These are phyloP conservation scores for Doryteuthis pealeii DNA, from an alignment of 1,140 invertebrate species.

Conservation along the genomic window DNA sequence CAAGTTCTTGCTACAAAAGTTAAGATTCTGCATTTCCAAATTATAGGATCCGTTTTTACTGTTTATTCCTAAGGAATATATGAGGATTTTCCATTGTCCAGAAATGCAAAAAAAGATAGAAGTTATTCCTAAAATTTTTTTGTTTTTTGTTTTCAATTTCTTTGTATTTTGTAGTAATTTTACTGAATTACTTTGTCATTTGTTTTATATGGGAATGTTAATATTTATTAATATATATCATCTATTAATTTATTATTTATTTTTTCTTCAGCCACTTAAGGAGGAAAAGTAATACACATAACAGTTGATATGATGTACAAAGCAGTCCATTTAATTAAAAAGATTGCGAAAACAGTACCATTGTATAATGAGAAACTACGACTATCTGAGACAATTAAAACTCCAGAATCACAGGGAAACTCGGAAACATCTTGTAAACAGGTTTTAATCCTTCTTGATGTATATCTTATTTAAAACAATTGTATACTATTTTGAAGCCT, in stretches of 20 bases:
- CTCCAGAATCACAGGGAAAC: slow-evolving; percentile 13
- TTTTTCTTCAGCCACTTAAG: slow-evolving; percentile 49
- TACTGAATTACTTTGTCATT: neutral
- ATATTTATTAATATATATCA: too few relatives aligned
- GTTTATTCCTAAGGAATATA: slow-evolving; percentile 83
- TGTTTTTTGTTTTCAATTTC: too few relatives aligned
- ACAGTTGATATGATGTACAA: slow-evolving; percentile 81
- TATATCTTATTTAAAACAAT: neutral
- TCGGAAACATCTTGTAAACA: neutral
- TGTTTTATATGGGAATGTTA: neutral
- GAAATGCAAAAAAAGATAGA: slow-evolving; percentile 74
- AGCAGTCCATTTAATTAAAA: slow-evolving; percentile 76
- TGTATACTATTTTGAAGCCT: too few relatives aligned
- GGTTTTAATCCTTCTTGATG: neutral
- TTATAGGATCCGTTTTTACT: too few relatives aligned
- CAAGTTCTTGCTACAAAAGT: slow-evolving; percentile 74
- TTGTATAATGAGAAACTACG: neutral
- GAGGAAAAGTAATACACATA: slow-evolving; percentile 79
- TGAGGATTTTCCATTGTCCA: slow-evolving; percentile 70
- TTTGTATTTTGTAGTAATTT: slow-evolving; percentile 11
- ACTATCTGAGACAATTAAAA: neutral
- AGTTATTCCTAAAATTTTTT: slow-evolving; percentile 12
- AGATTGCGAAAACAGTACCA: slow-evolving; percentile 54
- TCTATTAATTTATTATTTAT: too few relatives aligned
- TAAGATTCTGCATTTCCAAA: too few relatives aligned